Percentiles rank a stretch among this genome's conserved stretches.
Conservation (phyloP, 2,888 invertebrate species). For the Xestia xanthographa region DNA sequence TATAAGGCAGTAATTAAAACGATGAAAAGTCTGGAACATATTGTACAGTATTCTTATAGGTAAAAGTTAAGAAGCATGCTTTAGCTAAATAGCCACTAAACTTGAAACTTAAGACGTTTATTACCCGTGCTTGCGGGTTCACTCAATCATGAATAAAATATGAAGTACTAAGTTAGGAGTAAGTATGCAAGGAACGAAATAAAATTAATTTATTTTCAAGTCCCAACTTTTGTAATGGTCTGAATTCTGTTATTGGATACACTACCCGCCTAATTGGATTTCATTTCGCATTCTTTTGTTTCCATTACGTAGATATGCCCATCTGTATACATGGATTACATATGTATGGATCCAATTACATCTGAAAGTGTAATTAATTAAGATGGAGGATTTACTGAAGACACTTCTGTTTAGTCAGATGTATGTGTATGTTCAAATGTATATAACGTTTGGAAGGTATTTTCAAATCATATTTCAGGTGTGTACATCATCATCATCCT, state of each 20-base stretch:
- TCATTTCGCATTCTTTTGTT: conserved; percentile 60
- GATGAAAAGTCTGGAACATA: background rate
- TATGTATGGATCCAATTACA: conserved; percentile 44
- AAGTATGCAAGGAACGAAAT: conserved; percentile 30
- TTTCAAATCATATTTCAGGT: background rate
- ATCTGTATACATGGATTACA: conserved; percentile 51
- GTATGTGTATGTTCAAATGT: background rate
- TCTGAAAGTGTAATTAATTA: conserved; percentile 49
- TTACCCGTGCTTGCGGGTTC: conserved; percentile 17
- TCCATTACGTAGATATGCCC: conserved; percentile 44
- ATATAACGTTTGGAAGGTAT: background rate
- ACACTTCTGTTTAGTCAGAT: background rate
- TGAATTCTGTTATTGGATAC: conserved; percentile 54
- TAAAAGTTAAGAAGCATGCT: background rate
- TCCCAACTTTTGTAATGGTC: conserved; percentile 50
- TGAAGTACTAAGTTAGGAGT: conserved; percentile 17
- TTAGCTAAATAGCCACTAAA: conserved; percentile 1
- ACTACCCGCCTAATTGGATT: conserved; percentile 61
- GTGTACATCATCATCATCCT: too few species aligned
- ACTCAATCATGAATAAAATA: conserved; percentile 39
- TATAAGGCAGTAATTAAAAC: background rate
- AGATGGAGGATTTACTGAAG: conserved; percentile 13
- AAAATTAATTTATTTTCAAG: conserved; percentile 49
- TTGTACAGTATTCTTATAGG: background rate
- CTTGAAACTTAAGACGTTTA: conserved; percentile 29